Evolutionary conservation across 2,888 invertebrate species (phyloP), one percentile per base, ranked within the genome.

Genomic region (Agriopis marginaria): DNA sequence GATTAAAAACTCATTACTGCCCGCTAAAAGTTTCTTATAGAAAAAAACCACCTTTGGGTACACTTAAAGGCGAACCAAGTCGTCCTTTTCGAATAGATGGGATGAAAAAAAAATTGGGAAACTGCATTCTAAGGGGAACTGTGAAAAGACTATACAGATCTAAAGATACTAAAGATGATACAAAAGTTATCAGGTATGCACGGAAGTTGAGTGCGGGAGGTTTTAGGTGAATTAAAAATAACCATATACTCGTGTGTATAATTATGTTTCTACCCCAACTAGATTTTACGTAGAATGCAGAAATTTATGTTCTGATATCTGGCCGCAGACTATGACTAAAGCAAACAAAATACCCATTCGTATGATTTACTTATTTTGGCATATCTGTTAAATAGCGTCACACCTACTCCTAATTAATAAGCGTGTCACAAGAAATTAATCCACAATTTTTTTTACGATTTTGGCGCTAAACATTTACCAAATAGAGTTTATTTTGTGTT

Each of bases 351-450:
- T 53, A 59, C 45, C 5, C n/a, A 68, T 47, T 50, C 14, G 44
- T 45, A 56, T 58, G 62, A 67, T 67, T 56, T 62, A 63, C 51
- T 66, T 51, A 45, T 56, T 63, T 56, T 63, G 58, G 51, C 58
- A 23, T 11, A 39, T 61, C 5, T 5, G 3, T 11, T 5, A 11
- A 56, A 68, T 68, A 59, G 45, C 63, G 53, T 53, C 53, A 59
- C 53, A 47, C 54, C 47, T 59, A 63, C 49, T 39, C 39, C 11
- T 32, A 44, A 67, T 67, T 56, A 67, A 56, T 56, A 45, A 39
- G 11, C 49, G 23, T 49, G 47, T 58, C 42, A 42, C 40, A 39
- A 39, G 44, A n/a, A 39, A 39, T 53, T 45, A 47, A 5, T 40
- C 14, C 40, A 40, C 9, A 8, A 0, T 12, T n/a, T 2, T 32